Percentiles rank a stretch among this genome's conserved stretches.
Conservation (phyloP, 2,888 invertebrate genomes). For the Galerucella calmariensis region DNA sequence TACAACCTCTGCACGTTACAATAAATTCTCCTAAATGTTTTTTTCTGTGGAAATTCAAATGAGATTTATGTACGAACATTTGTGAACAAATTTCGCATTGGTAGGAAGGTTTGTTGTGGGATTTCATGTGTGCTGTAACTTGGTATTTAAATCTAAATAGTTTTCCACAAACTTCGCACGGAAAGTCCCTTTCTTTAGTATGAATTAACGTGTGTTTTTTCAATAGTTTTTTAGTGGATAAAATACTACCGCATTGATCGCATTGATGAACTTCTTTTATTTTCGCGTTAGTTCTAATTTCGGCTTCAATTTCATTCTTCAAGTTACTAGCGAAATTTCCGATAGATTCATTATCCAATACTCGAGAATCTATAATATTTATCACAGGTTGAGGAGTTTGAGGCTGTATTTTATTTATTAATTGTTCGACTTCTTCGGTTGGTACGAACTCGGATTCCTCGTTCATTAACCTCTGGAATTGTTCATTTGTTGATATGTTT, state of each 20-base stretch:
- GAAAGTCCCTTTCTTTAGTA: constrained; percentile 54
- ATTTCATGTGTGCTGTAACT: constrained; percentile 65
- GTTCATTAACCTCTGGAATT: constrained; percentile 58
- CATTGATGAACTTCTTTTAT: constrained; percentile 53
- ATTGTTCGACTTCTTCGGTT: constrained; percentile 43
- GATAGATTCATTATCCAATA: background rate
- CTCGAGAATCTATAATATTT: constrained; percentile 22
- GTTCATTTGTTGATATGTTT: constrained; percentile 61
- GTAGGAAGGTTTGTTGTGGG: constrained; percentile 69
- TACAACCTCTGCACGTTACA: constrained; percentile 58
- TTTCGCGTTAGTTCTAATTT: background rate
- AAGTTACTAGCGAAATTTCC: constrained; percentile 9
- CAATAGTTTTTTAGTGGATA: constrained; percentile 58
- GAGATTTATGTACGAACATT: constrained; percentile 71
- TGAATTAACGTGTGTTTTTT: constrained; percentile 60
- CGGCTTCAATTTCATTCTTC: constrained; percentile 5
- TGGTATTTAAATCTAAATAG: constrained; percentile 59
- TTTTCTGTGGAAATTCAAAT: constrained; percentile 70
- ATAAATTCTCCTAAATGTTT: constrained; percentile 67
- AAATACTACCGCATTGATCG: constrained; percentile 56
- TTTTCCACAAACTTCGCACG: constrained; percentile 60
- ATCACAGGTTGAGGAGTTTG: constrained; percentile 23
- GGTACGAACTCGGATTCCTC: constrained; percentile 51
- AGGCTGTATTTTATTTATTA: constrained; percentile 42
- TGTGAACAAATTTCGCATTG: constrained; percentile 72